Evolutionary conservation across 2,113 vertebrate species (phyloP), one percentile per base, ranked within the genome.

Genomic region (Talpa occidentalis): DNA sequence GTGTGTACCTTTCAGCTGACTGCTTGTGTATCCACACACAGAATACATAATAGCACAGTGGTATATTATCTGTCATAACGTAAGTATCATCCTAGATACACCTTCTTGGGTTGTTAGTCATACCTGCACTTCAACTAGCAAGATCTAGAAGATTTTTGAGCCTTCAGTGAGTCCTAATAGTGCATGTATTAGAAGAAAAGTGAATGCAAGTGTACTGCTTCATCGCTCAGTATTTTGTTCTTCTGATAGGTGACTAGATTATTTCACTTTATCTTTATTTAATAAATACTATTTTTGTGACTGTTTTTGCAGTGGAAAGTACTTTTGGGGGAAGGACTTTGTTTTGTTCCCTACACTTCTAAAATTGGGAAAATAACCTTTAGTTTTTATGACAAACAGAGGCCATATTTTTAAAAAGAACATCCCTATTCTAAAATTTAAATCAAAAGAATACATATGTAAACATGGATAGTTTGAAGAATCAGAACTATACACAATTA

Each of bases 1-100:
- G 99, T 99, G 98, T 93, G 99, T 99, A 98, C 98, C 97, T 97
- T 98, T 98, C 95, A 97, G 93, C 96, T 98, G 97, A 96, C 96
- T 98, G 97, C 98, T 98, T 98, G 96, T 98, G 96, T 98, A 97
- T 97, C 97, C 97, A 97, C 98, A 97, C 96, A 97, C 97, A 98
- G 95, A 98, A 98, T 98, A 97, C 97, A 96, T 98, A 98, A 97
- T 98, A 97, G 96, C 93, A 96, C 97, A 98, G 94, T 98, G 97
- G 91, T 98, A 97, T 98, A 98, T 56, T 22, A 98, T 97, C 90
- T 97, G 54, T 98, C 97, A 47, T 94, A 69, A 7, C 97, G 97
- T 98, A 98, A 98, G 97, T 98, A 98, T 98, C 98, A 96, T 98
- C 98, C 98, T 98, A 98, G 98, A 98, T 97, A 98, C 98, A 97